Evolutionary conservation across 2,888 invertebrate species (phyloP).

Genomic region (Chrysolina oricalcia): DNA sequence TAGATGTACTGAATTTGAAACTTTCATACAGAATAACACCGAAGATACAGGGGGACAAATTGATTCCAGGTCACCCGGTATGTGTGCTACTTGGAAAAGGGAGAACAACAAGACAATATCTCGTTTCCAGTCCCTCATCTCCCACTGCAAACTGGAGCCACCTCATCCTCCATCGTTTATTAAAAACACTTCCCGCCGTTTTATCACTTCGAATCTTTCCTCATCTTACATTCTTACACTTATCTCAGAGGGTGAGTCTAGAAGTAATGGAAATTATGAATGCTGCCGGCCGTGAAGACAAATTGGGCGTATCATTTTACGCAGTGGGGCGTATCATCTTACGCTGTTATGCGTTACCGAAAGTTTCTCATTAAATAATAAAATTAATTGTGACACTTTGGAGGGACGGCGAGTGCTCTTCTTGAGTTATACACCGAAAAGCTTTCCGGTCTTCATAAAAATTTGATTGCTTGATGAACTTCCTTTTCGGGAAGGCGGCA

Average conservation of each 20-base stretch:
- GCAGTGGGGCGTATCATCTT: constrained; percentile 51
- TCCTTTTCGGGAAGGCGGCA: constrained; percentile 21
- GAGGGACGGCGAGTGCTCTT: constrained; percentile 55
- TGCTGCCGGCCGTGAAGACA: constrained; percentile 41
- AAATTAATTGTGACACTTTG: constrained; percentile 63
- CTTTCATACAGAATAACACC: no score
- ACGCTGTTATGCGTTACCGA: constrained; percentile 55
- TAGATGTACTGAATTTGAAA: no score
- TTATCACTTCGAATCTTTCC: constrained; percentile 13
- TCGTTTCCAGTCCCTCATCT: background rate
- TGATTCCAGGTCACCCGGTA: no score
- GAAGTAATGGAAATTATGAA: constrained; percentile 37
- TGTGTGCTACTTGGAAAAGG: no score
- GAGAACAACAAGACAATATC: background rate
- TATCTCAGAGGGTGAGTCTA: constrained; percentile 17
- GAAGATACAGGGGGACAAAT: no score
- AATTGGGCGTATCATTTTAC: constrained; percentile 50
- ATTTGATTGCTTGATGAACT: constrained; percentile 46
- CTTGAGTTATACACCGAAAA: constrained; percentile 53
- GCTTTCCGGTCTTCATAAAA: constrained; percentile 49
- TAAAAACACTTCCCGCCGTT: constrained; percentile 12
- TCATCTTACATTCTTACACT: constrained; percentile 30
- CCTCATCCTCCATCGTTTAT: constrained; percentile 6
- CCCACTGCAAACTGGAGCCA: background rate
- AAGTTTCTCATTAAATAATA: constrained; percentile 63